Evolutionary conservation across 2,797 vertebrate species (phyloP).

Genomic region (Thripadectes ignobilis): DNA sequence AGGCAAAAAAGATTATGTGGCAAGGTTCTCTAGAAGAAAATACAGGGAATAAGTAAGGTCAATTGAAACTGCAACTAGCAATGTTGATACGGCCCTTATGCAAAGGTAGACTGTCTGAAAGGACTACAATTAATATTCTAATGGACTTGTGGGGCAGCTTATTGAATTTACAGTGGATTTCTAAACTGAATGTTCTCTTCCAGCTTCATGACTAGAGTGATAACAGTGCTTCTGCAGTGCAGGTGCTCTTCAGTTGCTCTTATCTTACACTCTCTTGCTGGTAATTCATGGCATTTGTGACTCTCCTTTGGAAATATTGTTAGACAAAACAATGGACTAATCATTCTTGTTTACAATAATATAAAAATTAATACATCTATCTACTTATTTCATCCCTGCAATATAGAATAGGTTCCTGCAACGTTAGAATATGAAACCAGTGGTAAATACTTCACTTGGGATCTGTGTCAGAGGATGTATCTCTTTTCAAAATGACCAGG

Average conservation of each 20-base stretch:
- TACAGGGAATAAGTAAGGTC: not conserved
- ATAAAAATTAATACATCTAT: not conserved
- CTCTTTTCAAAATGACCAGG: not conserved
- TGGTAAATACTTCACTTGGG: not conserved
- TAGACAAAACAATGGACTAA: not conserved
- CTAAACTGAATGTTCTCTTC: not conserved
- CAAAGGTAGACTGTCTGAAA: not conserved
- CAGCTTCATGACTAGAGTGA: not conserved
- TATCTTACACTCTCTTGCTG: not conserved
- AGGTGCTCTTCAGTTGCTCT: not conserved
- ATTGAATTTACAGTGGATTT: not conserved
- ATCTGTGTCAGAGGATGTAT: not conserved
- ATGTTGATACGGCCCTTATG: not conserved
- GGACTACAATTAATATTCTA: not conserved
- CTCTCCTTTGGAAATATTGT: not conserved
- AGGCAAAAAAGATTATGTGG: not conserved
- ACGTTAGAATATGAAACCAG: not conserved
- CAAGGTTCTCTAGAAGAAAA: not conserved
- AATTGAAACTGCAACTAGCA: not conserved
- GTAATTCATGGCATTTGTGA: not conserved
- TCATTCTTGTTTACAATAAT: not conserved
- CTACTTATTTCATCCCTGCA: not conserved
- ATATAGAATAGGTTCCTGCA: not conserved
- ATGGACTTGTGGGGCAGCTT: not conserved
- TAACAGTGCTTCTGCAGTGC: not conserved